Conservation (phyloP, 1,140 invertebrate genomes). For the Aphelinus certus region DNA sequence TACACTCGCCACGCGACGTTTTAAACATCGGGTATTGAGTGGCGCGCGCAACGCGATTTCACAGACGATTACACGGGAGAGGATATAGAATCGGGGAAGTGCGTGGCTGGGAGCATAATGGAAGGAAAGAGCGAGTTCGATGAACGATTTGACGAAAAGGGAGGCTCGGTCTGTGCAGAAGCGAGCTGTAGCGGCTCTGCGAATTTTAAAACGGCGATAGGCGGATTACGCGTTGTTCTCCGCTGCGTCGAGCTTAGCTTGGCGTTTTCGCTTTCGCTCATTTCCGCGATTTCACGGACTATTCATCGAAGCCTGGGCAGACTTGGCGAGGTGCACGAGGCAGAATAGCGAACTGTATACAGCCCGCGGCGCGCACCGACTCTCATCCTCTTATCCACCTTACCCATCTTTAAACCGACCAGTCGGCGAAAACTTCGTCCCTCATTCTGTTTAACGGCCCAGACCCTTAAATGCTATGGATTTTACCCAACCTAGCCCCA, state of each 20-base stretch:
- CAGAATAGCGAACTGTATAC: no score
- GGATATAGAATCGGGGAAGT: not conserved
- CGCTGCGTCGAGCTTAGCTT: no score
- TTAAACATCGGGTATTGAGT: not conserved
- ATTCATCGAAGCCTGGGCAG: not conserved
- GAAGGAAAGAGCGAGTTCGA: not conserved
- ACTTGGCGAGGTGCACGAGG: no score
- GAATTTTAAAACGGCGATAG: not conserved
- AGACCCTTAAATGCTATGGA: no score
- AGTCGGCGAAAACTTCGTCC: no score
- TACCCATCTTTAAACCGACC: no score
- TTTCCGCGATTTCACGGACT: constrained; percentile 18
- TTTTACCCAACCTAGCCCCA: no score
- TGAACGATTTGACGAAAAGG: not conserved
- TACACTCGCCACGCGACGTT: not conserved
- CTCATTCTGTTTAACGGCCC: no score
- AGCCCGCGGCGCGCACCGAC: not conserved
- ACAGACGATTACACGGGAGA: not conserved
- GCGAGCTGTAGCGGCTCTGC: not conserved
- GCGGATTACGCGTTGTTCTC: constrained; percentile 25
- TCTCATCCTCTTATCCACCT: no score
- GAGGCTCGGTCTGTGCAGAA: not conserved
- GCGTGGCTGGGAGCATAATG: not conserved
- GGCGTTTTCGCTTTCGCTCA: not conserved
- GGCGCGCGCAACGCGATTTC: not conserved